Evolutionary conservation across 2,888 invertebrate genomes (phyloP).

Genomic region (Bibio marci): DNA sequence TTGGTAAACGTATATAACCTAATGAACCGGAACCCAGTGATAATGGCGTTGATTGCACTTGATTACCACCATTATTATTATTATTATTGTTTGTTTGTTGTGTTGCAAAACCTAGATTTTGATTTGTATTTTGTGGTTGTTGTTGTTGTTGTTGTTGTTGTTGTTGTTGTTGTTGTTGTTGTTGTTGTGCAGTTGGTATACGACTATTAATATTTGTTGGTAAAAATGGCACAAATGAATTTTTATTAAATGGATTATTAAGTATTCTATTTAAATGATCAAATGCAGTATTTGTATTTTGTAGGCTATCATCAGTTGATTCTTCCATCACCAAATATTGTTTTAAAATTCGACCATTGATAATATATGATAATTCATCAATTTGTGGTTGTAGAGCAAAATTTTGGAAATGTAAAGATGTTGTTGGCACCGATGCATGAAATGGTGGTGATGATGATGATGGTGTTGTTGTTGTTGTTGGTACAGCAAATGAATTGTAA

Average conservation of each 20-base stretch:
- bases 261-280: neutral
- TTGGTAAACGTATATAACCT: conserved; percentile 25
- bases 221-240: conserved; percentile 1
- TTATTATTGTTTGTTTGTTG: neutral
- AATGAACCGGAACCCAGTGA: conserved; percentile 28
- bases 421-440: neutral
- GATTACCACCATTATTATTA: neutral
- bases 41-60: conserved; percentile 12
- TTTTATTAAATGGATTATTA: conserved; percentile 1
- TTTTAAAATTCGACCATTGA: conserved; percentile 24
- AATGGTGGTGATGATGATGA: no score
- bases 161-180: neutral
- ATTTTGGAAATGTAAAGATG: neutral
- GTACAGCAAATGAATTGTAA: no score
- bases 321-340: conserved; percentile 28
- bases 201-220: conserved; percentile 1
- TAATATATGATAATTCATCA: conserved; percentile 15
- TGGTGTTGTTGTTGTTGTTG: no score
- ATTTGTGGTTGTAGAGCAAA: neutral
- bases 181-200: neutral
- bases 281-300: neutral
- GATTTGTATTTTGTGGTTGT: neutral
- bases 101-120: neutral
- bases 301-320: conserved; percentile 21
- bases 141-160: neutral